Conservation (phyloP, 2,113 vertebrate species). For the Pica pica region DNA sequence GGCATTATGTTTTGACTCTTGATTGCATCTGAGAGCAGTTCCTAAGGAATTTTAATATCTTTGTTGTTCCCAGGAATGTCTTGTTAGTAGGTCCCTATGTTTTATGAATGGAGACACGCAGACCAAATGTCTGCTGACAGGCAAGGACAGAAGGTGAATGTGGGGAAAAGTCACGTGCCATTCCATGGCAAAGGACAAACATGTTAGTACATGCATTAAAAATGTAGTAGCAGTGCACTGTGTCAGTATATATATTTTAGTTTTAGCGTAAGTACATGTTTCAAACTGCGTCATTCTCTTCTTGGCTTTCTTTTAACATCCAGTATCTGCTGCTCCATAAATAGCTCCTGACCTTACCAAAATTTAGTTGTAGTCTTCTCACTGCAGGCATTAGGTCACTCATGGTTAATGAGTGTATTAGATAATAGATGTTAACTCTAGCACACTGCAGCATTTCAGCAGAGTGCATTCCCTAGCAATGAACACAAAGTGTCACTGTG, state of each 20-base stretch:
- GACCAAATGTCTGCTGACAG: slow-evolving; percentile 17
- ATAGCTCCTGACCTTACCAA: slow-evolving; percentile 2
- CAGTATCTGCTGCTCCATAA: not conserved
- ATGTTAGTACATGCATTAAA: not conserved
- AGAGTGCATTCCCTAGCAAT: slow-evolving; percentile 77
- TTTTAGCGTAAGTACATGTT: not conserved
- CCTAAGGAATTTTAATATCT: not conserved
- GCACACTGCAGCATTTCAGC: not conserved
- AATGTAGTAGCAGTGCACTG: not conserved
- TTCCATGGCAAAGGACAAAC: slow-evolving; percentile 14
- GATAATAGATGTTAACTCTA: slow-evolving; percentile 42
- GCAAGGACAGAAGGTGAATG: not conserved
- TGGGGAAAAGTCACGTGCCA: not conserved
- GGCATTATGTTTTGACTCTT: not conserved
- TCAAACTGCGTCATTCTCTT: not conserved
- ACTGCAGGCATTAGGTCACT: not conserved
- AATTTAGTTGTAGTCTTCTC: not conserved
- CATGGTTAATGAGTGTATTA: not conserved
- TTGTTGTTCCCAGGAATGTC: not conserved
- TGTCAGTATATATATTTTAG: not conserved
- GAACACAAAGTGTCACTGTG: slow-evolving; percentile 86
- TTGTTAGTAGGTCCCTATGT: not conserved
- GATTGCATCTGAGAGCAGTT: not conserved
- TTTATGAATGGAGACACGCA: not conserved
- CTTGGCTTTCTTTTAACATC: not conserved